Percentiles rank a stretch among this genome's conserved stretches.
Evolutionary conservation across 35 echinoderm and acorn worm genomes (phyloP).

Genomic region (Ophioderma brevispina): DNA sequence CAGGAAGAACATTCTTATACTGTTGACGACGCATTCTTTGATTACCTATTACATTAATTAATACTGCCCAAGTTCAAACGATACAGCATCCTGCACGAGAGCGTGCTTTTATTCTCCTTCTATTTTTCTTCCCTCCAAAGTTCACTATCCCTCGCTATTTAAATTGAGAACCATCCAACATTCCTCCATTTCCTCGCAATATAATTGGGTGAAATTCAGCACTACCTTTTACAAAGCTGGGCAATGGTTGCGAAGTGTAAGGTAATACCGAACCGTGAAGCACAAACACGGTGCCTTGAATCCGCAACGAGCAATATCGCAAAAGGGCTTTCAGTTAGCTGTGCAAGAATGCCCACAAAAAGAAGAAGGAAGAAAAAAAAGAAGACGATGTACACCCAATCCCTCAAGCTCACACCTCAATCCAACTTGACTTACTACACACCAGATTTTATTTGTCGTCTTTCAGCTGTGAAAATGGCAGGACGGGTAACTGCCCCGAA

Average conservation of each 20-base stretch:
- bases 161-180: constrained; percentile 3
- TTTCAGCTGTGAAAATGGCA: too few relatives aligned
- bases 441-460: too few relatives aligned
- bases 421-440: too few relatives aligned
- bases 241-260: neutral
- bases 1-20: neutral
- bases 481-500: too few relatives aligned
- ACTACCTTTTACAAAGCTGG: neutral
- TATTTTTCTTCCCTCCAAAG: neutral
- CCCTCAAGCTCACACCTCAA: neutral
- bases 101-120: neutral
- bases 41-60: constrained; percentile 4
- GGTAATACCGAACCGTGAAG: neutral
- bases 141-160: neutral
- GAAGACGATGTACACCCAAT: neutral
- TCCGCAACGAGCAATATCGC: constrained; percentile 12
- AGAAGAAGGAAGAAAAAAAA: neutral
- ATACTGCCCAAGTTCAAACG: neutral
- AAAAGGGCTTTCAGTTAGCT: neutral
- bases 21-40: neutral
- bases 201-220: constrained; percentile 7
- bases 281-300: neutral
- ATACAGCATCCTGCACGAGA: neutral
- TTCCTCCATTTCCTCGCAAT: neutral
- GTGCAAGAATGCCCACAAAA: neutral